Evolutionary conservation across 53 echinoderm and acorn worm genomes (phyloP).

Genomic region (Apostichopus leukothele): DNA sequence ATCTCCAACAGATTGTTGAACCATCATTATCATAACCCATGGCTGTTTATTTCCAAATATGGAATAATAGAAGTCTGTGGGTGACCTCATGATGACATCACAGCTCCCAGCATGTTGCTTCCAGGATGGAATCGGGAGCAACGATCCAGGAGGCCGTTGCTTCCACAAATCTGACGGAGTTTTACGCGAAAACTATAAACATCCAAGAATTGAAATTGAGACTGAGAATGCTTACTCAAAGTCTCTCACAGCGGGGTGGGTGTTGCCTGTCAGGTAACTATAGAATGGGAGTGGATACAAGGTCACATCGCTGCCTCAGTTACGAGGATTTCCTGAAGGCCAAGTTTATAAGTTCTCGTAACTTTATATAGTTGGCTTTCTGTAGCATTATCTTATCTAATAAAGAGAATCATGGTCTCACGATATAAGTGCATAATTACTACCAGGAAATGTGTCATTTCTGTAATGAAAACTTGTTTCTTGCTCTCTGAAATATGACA

Average conservation of each 20-base stretch:
- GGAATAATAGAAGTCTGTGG: neutral
- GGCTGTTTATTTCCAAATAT: constrained; percentile 13
- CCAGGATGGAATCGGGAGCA: constrained; percentile 10
- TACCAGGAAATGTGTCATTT: too few relatives aligned
- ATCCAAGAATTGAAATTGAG: constrained; percentile 9
- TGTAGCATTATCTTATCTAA: too few relatives aligned
- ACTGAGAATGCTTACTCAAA: constrained; percentile 32
- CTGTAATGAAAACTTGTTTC: too few relatives aligned
- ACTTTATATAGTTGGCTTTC: too few relatives aligned
- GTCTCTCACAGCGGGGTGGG: neutral
- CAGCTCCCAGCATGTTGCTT: neutral
- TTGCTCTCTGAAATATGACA: too few relatives aligned
- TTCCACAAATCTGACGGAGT: neutral
- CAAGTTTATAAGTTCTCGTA: neutral
- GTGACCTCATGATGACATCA: constrained; percentile 41
- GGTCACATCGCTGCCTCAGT: neutral
- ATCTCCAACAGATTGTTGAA: neutral
- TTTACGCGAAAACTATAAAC: neutral
- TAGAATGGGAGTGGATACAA: neutral
- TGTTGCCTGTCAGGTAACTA: neutral
- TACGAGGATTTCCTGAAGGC: neutral
- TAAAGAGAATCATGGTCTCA: too few relatives aligned
- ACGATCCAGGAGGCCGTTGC: constrained; percentile 11
- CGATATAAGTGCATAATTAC: too few relatives aligned
- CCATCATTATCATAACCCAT: constrained; percentile 25